These are phyloP conservation scores for Aurelia coerulea DNA, from an alignment of 30 jellyfish, hydroid and myxozoan genomes.

Conservation along the genomic window DNA sequence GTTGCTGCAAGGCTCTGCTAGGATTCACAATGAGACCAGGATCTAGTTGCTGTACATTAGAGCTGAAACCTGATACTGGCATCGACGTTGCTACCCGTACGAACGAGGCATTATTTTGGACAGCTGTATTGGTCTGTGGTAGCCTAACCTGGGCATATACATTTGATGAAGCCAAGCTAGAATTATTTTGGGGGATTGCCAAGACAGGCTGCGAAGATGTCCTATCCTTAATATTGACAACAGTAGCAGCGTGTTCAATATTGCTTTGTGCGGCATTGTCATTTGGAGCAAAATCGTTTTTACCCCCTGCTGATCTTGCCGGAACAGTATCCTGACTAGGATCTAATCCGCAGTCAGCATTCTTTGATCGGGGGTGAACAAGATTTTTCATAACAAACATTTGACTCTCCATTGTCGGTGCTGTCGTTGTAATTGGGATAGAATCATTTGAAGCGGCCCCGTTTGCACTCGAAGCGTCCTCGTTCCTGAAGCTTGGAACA, in stretches of 20 bases:
- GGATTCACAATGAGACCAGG: background rate
- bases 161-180: too few relatives aligned
- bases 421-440: background rate
- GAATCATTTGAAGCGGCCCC: too few relatives aligned
- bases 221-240: background rate
- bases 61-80: background rate
- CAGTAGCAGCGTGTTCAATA: background rate
- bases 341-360: background rate
- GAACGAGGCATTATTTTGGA: slow-evolving; percentile 3
- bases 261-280: background rate
- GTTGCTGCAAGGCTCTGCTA: background rate
- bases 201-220: too few relatives aligned
- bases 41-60: background rate
- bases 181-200: too few relatives aligned
- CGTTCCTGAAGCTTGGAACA: too few relatives aligned
- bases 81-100: background rate
- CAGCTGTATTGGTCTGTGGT: background rate
- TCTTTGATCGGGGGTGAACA: slow-evolving; percentile 45
- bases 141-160: background rate
- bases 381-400: slow-evolving; percentile 71
- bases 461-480: too few relatives aligned
- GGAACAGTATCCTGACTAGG: background rate
- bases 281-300: background rate
- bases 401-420: slow-evolving; percentile 70
- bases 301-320: background rate